Base-by-base conservation (phyloP, 1,140 invertebrate genomes). In the Druon quercuslanigerum region DNA sequence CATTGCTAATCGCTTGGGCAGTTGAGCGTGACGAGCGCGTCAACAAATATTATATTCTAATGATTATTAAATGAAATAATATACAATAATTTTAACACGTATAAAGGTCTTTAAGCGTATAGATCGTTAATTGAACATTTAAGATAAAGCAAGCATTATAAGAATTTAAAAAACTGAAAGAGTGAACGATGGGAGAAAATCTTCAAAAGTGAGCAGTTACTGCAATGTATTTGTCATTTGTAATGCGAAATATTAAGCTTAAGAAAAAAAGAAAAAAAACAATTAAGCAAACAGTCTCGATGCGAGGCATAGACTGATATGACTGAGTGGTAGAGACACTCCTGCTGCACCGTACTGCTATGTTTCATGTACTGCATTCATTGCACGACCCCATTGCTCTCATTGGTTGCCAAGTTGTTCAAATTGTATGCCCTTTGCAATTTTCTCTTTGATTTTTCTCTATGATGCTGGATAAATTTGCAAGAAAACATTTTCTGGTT, bases 21-120 rank as follows among this genome's bases (percentile, higher is more conserved):
- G 20, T 76, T 50, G 79, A 78, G 74, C 60, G 82, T 76, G 78
- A 83, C 77, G 80, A 83, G 77, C 83, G 84, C 83, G 85, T 86
- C 83, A 85, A 85, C 82, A 86, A 85, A 87, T 89, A 75, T 78
- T 86, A 85, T 89, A 90, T 86, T 87, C 80, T 88, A 89, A 88
- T 83, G 82, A 85, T 87, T 88, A 87, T 82, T 87, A 88, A 78
- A 87, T 85, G 81, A 86, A 40, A 78, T 85, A 88, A 85, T 88
- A 85, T 89, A 88, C 86, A 86, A 87, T 89, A 89, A 89, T 88
- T 87, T 87, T 86, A 87, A 87, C 77, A 82, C 87, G 81, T 79
- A 82, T 84, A 86, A 85, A 84, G 80, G 83, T 85, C 82, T 79
- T 83, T 85, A 84, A 82, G 77, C 83, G 82, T 86, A 79, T 83